phyloP scores from a whole-genome alignment of 2,113 vertebrate species.

The Columba livia region DNA sequence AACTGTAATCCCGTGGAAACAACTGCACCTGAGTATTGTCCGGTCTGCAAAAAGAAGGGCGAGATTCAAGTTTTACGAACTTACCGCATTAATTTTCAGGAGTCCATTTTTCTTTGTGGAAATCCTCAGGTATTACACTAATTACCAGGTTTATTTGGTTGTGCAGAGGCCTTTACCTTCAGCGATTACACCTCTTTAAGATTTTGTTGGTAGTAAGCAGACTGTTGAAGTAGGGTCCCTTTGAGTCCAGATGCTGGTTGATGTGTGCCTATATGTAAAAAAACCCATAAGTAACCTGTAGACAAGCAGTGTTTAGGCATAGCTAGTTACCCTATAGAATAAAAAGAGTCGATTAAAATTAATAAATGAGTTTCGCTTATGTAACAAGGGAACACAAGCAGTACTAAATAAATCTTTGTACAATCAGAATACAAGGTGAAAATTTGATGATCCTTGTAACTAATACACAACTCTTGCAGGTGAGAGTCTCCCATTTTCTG shows the following conservation, averaged over 20 bases:
- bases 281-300: not conserved
- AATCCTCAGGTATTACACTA: conserved; percentile 83
- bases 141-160: not conserved
- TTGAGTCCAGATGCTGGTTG: not conserved
- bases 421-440: not conserved
- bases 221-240: not conserved
- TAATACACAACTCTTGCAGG: not conserved
- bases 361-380: not conserved
- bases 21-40: conserved; percentile 73
- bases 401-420: not conserved
- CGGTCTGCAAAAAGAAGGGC: conserved; percentile 87
- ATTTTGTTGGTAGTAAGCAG: not conserved
- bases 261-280: not conserved
- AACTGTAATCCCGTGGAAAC: conserved; percentile 57
- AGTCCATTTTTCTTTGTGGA: conserved; percentile 89
- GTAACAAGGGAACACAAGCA: not conserved
- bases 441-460: not conserved
- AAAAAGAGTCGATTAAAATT: not conserved
- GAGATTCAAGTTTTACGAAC: conserved; percentile 75
- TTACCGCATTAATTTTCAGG: conserved; percentile 87
- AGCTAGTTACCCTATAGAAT: not conserved
- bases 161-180: not conserved
- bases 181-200: not conserved
- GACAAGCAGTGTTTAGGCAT: not conserved
- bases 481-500: not conserved